phyloP scores from a whole-genome alignment of 2,113 vertebrate genomes.

The Aix galericulata region DNA sequence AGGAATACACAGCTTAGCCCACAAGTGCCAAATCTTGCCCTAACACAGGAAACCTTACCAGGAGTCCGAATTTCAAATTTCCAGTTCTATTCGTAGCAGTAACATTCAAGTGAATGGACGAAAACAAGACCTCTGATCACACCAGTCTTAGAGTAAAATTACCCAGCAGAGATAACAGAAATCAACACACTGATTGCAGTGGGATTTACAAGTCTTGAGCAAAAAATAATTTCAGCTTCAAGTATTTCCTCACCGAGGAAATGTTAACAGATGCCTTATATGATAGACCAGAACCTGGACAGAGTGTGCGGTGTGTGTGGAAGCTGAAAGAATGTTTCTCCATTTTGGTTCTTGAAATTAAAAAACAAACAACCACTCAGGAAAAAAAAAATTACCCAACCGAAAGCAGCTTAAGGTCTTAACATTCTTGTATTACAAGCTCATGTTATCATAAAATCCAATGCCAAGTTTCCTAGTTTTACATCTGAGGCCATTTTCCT shows the following conservation, averaged over 20 bases:
- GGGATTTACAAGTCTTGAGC: background rate
- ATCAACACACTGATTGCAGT: background rate
- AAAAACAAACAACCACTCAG: slow-evolving; percentile 19
- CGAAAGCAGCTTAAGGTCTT: slow-evolving; percentile 66
- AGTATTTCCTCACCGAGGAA: background rate
- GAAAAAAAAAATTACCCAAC: background rate
- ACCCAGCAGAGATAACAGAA: background rate
- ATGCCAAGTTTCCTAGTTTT: slow-evolving; percentile 28
- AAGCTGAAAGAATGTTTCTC: slow-evolving; percentile 20
- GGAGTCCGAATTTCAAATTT: background rate
- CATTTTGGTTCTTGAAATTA: slow-evolving; percentile 9
- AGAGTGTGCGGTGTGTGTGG: background rate
- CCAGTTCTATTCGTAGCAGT: background rate
- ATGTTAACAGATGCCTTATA: background rate
- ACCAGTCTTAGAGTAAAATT: background rate
- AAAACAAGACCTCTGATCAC: background rate
- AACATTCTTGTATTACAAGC: slow-evolving; percentile 68
- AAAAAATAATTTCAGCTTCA: background rate
- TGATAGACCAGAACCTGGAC: background rate
- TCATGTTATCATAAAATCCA: slow-evolving; percentile 52
- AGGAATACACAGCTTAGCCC: background rate
- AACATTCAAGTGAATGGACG: background rate
- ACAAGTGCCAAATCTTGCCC: background rate
- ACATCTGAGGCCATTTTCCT: slow-evolving; percentile 21
- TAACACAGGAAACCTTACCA: background rate